Base-by-base conservation (phyloP, 1,140 invertebrate genomes). In the Sweltsa coloradensis region DNA sequence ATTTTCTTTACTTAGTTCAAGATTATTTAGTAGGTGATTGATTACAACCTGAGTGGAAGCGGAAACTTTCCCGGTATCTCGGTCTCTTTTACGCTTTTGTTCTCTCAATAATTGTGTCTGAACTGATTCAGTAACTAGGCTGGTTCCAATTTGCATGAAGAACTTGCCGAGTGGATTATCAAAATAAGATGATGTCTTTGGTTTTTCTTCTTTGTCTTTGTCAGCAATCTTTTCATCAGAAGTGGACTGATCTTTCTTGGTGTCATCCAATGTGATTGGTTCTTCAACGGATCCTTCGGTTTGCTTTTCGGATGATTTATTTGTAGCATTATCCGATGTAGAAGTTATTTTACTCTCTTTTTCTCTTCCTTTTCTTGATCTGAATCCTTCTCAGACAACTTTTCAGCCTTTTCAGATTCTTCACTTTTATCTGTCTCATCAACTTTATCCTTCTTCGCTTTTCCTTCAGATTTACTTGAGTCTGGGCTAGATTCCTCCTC, bases 71-170 rank as follows among this genome's bases (percentile, higher is more conserved):
- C 71, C 75, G 40, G 73, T 74, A 56, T 79, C 76, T 41, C 71
- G 69, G 40, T 75, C 66, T 51, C 78, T 67, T 63, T 91, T 90
- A 34, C 84, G 74, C 55, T 87, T 90, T 59, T 94, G 87, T 54
- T 88, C 81, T 48, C 85, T 78, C 36, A 95, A 67, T 40, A 95
- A 69, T 72, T 97, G 92, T 25, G 78, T 80, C 68, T 96, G 91
- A 5, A 95, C 91, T 63, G 79, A 88, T 63, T 96, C 90, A 63
- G 93, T 89, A 2, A 93, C 90, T 47, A 95, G 71, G 63, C 86
- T 89, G 41, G 89, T 72, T 6, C 93, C 92, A 51, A 96, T 86
- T 57, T 91, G 87, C 64, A 87, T 86, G 53, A 96, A 89, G 61
- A 96, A 91, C 61, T 90, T 89, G 3, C 91, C 90, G 34, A 92